Percentiles rank a stretch among this genome's conserved stretches.
Evolutionary conservation across 1,140 invertebrate genomes (phyloP).

Genomic region (Aphis craccivora): DNA sequence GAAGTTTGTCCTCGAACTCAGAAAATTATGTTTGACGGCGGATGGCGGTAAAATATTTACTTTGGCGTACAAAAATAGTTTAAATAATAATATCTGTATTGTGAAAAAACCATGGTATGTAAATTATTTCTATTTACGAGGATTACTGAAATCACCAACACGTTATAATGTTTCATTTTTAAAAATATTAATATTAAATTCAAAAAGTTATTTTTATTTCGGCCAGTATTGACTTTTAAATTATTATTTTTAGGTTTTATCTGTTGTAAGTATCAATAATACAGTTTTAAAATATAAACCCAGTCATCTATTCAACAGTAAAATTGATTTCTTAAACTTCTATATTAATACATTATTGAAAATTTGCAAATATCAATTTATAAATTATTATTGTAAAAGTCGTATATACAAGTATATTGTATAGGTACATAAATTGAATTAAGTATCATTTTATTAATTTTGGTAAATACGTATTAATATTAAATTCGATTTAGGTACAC

Average conservation of each 20-base stretch:
- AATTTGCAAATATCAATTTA: background rate
- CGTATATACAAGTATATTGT: background rate
- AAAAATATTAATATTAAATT: background rate
- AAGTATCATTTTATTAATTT: background rate
- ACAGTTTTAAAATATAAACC: too few relatives aligned
- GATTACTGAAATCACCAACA: background rate
- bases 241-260: background rate
- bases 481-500: background rate
- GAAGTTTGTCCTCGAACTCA: background rate
- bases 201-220: background rate
- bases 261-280: background rate
- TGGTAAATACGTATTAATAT: constrained; percentile 13
- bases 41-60: background rate
- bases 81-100: background rate
- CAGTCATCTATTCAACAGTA: background rate
- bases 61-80: background rate
- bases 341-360: background rate
- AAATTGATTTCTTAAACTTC: background rate
- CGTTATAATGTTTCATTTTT: background rate
- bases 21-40: background rate
- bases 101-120: background rate
- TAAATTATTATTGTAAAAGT: background rate
- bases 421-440: background rate
- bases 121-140: background rate
- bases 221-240: background rate